Evolutionary conservation across 2,797 vertebrate species (phyloP).

Genomic region (Poecilia gillii): DNA sequence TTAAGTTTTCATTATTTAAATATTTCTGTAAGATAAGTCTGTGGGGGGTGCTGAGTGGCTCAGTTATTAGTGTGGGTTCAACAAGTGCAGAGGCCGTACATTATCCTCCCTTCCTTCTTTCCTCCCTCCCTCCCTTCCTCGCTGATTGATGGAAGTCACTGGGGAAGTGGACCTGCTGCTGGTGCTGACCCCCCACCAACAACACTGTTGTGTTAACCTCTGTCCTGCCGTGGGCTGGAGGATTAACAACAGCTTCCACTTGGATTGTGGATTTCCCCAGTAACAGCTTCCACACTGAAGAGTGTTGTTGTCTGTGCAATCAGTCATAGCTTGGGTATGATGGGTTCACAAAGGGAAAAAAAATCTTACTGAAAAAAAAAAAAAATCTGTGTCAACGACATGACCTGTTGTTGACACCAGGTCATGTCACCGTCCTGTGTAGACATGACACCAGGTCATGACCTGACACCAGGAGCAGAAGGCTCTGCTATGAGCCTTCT

Average conservation of each 20-base stretch:
- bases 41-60: no score
- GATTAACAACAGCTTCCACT: conserved; percentile 48
- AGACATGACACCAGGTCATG: no score
- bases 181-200: background rate
- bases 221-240: conserved; percentile 20
- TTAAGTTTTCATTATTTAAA: background rate
- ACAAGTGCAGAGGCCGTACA: no score
- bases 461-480: no score
- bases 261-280: conserved; percentile 19
- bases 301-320: background rate
- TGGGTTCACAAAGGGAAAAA: background rate
- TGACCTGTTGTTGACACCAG: no score
- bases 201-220: conserved; percentile 46
- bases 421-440: no score
- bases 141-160: conserved; percentile 45
- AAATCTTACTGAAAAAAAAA: background rate
- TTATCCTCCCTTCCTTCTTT: no score
- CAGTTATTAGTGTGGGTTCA: no score
- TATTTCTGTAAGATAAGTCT: background rate
- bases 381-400: no score
- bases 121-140: conserved; percentile 25
- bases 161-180: conserved; percentile 1
- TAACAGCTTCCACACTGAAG: background rate
- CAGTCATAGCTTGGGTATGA: background rate
- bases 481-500: no score